These are phyloP conservation scores for Gambelia wislizenii DNA, from an alignment of 2,797 vertebrate species.

Conservation along the genomic window DNA sequence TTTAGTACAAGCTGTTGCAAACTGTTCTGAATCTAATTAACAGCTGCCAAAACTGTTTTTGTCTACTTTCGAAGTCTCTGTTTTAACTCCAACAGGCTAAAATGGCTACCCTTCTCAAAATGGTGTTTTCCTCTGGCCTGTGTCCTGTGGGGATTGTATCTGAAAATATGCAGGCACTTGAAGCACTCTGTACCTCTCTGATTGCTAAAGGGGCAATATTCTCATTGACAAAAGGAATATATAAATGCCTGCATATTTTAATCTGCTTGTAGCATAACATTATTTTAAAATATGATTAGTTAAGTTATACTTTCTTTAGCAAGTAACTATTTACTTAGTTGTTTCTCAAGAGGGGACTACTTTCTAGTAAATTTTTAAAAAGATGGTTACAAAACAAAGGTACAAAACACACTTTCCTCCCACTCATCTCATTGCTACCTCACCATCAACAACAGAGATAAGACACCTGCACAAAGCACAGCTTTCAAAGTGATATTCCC, in stretches of 20 bases:
- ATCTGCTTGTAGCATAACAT: not conserved
- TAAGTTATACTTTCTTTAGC: no score
- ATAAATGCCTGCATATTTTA: not conserved
- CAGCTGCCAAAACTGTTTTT: constrained; percentile 8
- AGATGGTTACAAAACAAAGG: not conserved
- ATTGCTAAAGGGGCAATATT: not conserved
- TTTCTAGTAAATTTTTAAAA: not conserved
- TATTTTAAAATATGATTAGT: no score
- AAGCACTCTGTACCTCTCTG: not conserved
- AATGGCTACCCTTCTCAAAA: not conserved
- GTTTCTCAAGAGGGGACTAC: not conserved
- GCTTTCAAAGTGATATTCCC: not conserved
- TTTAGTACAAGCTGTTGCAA: not conserved
- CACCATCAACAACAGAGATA: not conserved
- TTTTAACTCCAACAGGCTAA: not conserved
- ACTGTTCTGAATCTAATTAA: not conserved
- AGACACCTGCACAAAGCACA: not conserved
- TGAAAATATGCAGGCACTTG: not conserved
- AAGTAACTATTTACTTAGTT: not conserved
- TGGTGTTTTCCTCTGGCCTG: not conserved
- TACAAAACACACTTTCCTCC: not conserved
- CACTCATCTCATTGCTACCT: not conserved
- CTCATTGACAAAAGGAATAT: not conserved
- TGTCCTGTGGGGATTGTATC: not conserved
- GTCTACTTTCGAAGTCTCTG: not conserved